Evolutionary conservation across 2,888 invertebrate genomes (phyloP).

Genomic region (Campoletis raptor): DNA sequence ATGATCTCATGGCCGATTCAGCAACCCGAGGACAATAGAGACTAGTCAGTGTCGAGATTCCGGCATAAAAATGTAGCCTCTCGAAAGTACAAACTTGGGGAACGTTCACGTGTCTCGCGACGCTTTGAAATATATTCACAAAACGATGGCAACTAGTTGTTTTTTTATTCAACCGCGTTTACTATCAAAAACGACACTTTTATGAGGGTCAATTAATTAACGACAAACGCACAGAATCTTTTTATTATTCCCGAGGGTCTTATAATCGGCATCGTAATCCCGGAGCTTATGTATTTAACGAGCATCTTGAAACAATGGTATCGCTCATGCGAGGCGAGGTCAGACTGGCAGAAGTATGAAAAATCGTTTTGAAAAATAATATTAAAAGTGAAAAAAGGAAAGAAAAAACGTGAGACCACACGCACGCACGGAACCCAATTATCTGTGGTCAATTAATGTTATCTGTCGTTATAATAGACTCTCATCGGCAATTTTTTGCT

Average conservation of each 20-base stretch:
- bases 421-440: slow-evolving; percentile 61
- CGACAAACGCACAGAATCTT: not conserved
- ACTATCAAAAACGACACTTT: not conserved
- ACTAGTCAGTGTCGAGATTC: not conserved
- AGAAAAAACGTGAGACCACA: slow-evolving; percentile 51
- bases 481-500: slow-evolving; percentile 54
- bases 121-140: not conserved
- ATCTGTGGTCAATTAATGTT: slow-evolving; percentile 62
- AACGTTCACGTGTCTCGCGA: not conserved
- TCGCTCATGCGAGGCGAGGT: slow-evolving; percentile 51
- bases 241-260: slow-evolving; percentile 6
- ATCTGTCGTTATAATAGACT: slow-evolving; percentile 57
- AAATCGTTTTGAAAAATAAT: slow-evolving; percentile 9
- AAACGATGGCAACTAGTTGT: not conserved
- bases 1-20: slow-evolving; percentile 37
- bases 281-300: slow-evolving; percentile 59
- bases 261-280: slow-evolving; percentile 20
- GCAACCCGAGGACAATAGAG: not conserved
- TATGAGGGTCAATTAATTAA: not conserved
- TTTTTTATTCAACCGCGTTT: not conserved
- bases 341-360: slow-evolving; percentile 43
- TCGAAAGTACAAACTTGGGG: not conserved
- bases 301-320: slow-evolving; percentile 59
- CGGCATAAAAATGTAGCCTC: not conserved
- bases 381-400: not conserved